These are phyloP conservation scores for Naso thynnoides DNA, from an alignment of 2,797 vertebrate genomes.

Conservation along the genomic window DNA sequence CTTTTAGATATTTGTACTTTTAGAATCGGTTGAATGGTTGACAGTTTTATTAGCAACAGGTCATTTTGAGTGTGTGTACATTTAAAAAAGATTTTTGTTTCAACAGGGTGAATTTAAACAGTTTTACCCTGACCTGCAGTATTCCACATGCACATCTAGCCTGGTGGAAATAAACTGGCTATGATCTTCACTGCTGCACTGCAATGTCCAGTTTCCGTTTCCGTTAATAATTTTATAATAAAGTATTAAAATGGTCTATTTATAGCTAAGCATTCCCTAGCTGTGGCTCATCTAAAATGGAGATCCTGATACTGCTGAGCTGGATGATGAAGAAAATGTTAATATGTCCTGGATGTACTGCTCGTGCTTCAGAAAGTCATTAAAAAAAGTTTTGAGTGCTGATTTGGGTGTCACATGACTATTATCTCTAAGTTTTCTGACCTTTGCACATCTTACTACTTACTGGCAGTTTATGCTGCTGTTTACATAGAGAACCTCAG, in stretches of 20 bases:
- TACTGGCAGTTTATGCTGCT: conserved; percentile 4
- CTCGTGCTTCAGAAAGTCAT: not conserved
- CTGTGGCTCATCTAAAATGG: conserved; percentile 43
- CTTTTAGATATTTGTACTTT: not conserved
- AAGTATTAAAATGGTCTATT: conserved; percentile 68
- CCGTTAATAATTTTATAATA: conserved; percentile 65
- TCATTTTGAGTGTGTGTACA: not conserved
- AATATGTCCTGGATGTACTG: not conserved
- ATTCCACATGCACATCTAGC: conserved; percentile 8
- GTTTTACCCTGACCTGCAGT: conserved; percentile 8
- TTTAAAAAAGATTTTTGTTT: conserved; percentile 3
- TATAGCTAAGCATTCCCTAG: conserved; percentile 45
- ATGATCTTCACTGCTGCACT: conserved; percentile 50
- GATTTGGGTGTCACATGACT: conserved; percentile 26
- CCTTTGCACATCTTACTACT: conserved; percentile 37
- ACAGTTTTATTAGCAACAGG: not conserved
- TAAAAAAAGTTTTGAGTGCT: conserved; percentile 3
- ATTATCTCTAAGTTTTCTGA: conserved; percentile 20
- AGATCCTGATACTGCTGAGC: conserved; percentile 45
- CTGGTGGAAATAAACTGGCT: conserved; percentile 36
- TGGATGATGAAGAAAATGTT: not conserved
- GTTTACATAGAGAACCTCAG: conserved; percentile 45
- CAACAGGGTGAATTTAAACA: not conserved
- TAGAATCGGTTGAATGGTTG: not conserved
- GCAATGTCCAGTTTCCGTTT: conserved; percentile 57